Conservation (phyloP, 2,113 vertebrate species). For the Salvator merianae region DNA sequence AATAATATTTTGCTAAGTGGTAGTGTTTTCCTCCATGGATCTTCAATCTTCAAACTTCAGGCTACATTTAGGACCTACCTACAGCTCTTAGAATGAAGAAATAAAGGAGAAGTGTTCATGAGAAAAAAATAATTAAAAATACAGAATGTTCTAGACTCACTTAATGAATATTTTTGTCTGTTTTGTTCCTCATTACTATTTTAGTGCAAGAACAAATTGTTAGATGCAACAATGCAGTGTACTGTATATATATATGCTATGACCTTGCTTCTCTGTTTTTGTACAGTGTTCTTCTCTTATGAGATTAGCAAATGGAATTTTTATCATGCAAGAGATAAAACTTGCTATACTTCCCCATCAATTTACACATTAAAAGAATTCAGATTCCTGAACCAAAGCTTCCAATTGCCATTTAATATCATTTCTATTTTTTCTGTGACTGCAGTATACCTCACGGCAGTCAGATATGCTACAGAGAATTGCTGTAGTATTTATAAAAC, state of each 20-base stretch:
- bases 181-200: neutral
- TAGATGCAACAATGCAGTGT: constrained; percentile 9
- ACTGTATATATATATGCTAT: neutral
- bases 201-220: neutral
- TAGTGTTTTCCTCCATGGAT: neutral
- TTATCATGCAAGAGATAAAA: neutral
- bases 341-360: neutral
- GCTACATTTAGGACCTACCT: neutral
- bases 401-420: constrained; percentile 1
- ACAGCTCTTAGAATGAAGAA: neutral
- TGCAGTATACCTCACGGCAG: neutral
- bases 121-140: too few relatives aligned
- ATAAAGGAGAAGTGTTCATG: too few relatives aligned
- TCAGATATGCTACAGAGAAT: neutral
- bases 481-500: neutral
- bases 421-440: neutral
- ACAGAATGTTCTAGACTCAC: neutral
- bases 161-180: neutral
- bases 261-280: neutral
- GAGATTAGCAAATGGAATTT: neutral
- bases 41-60: neutral
- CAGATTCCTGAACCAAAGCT: neutral
- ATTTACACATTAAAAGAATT: neutral
- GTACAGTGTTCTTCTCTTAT: constrained; percentile 15
- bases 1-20: neutral